Evolutionary conservation across 2,113 vertebrate genomes (phyloP), one percentile per base, ranked within the genome.

Genomic region (Callaeas wilsoni): DNA sequence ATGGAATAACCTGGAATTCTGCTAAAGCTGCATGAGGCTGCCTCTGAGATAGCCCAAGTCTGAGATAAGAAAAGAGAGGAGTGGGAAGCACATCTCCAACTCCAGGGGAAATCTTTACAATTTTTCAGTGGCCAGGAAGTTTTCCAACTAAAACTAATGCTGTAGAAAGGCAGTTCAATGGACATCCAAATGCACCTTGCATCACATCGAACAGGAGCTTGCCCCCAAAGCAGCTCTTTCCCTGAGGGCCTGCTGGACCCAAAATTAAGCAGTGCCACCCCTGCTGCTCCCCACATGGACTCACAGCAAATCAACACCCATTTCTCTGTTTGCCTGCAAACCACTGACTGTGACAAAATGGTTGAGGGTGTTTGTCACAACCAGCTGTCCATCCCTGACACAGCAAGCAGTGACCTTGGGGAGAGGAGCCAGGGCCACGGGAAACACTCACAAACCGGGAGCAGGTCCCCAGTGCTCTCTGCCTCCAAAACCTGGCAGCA

Each of bases 341-440:
- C 3, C 0, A 0, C n/a, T 33, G 84, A 7, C 50, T 84, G 50
- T 11, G 47, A 64, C 9, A 0, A 16, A 46, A 26, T 0, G 0
- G 35, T 2, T 12, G 62, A 73, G 63, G 46, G 14, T 15, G 3
- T 71, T 67, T 80, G 94, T 68, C 37, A 33, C n/a, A 20, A 44
- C 13, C 52, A 64, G 81, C 56, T 50, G 27, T 57, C 56, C 1
- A 1, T 37, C 86, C 52, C 81, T 0, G 3, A 17, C 83, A 44
- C 60, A 33, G 84, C 3, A 7, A 86, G 65, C 91, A 65, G 65
- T 2, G 62, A 89, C 64, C 79, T 32, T 50, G 0, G 0, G 17
- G 55, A 85, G 42, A 56, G 37, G 67, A 87, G 52, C 57, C 0
- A 1, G 47, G 87, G 90, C 93, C 87, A 79, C 50, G 95, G 88